Base-by-base conservation (phyloP, 2,113 vertebrate genomes). In the Canis aureus region DNA sequence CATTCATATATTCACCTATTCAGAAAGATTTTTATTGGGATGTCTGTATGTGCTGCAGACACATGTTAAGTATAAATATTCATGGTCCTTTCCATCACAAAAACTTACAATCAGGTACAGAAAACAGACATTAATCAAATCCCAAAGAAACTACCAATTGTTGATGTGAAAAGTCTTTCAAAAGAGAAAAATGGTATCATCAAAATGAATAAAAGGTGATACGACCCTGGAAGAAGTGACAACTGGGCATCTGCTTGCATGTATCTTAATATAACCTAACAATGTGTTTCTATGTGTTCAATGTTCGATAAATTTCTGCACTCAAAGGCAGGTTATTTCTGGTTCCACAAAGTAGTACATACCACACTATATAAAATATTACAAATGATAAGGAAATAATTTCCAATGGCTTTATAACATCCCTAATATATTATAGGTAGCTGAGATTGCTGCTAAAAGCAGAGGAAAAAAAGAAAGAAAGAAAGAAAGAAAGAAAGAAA, bases 141-240 rank as follows among this genome's bases (percentile, higher is more conserved):
- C 66, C 16, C 11, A 53, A 62, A 92, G 57, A 90, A 74, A 87
- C 16, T 51, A 22, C 27, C 12, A 69, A 89, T 57, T 85, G 64
- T 59, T 85, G 67, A 84, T 85, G 6, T 71, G 32, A 94, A 91
- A 88, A 66, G 1, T 85, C 19, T 78, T 95, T 96, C 49, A 71
- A 85, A 87, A 60, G 19, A 29, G 3, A 86, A 6, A 32, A 90
- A 13, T 22, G 4, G 1, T 80, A 62, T 57, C 8, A 67, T 67
- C 9, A 84, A 15, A 94, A 93, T 67, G 3, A 49, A 27, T 23
- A 78, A 62, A 96, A 89, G 38, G 22, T 12, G 25, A 60, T 55
- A 82, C 4, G 11, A 51, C 35, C 4, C 22, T 38, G 91, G 78
- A 94, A 51, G n/a, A 96, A 85, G 71, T 27, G 20, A 73, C 57